Evolutionary conservation across 2,113 vertebrate species (phyloP), one percentile per base, ranked within the genome.

Genomic region (Dascyllus trimaculatus): DNA sequence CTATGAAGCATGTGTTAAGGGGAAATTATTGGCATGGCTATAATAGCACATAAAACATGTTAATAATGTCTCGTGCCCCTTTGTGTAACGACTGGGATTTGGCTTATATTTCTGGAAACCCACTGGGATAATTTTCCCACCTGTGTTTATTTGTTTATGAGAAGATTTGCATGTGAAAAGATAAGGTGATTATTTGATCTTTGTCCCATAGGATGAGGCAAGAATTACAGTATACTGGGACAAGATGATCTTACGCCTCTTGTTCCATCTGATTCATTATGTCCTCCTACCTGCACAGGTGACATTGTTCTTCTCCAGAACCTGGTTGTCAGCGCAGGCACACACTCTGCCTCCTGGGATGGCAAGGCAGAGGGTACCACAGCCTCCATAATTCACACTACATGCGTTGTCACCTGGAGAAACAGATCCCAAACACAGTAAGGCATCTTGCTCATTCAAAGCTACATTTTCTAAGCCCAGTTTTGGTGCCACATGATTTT

Each of bases 241-340:
- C 29, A 70, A 58, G 57, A 78, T 78, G 68, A 84, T 78, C 73
- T 77, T 8, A 58, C 71, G 78, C 69, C 79, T 76, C 52, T 71
- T 29, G 11, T 70, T 76, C 58, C 18, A 19, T 89, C 88, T 88
- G 79, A 91, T 88, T 91, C 90, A 91, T 90, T 86, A 81, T 63
- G 35, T 86, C 78, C 78, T 89, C 96, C 93, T 97, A 99, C 98
- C 95, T 87, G 87, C 93, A 91, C 98, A 99, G 82, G 95, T 96
- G 91, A 97, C 96, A 90, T 95, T 97, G 86, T 99, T 98, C 93
- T 95, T 96, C 91, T 97, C 96, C 93, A 99, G 90, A 88, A 96
- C 89, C 80, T 99, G 97, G 94, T 97, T 98, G 95, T 99, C 97
- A 82, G 98, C 96, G 87, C 98, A 99, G 56, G 97, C 96, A 91